phyloP scores from a whole-genome alignment of 2,113 vertebrate genomes.

The human (Homo sapiens) region GRCh38 chr2:25871001-25871500 shows the following conservation, averaged over 20 bases:
- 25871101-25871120: background rate
- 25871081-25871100: slow-evolving; percentile 13
- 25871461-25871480: background rate
- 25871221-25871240: slow-evolving; percentile 14
- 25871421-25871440: background rate
- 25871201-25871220: background rate
- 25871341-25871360: background rate
- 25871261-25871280: background rate
- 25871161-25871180: background rate
- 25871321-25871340: background rate
- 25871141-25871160: background rate
- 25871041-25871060: background rate
- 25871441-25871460: background rate
- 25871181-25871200: background rate
- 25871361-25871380: slow-evolving; percentile 35
- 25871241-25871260: background rate
- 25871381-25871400: slow-evolving; percentile 32
- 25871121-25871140: background rate
- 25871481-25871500: slow-evolving; percentile 8
- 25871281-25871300: slow-evolving; percentile 35
- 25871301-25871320: slow-evolving; percentile 10
- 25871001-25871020: background rate
- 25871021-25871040: background rate
- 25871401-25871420: slow-evolving; percentile 20
- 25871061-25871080: background rate